Conservation (phyloP, 2,797 vertebrate genomes). For the Heliangelus exortis region DNA sequence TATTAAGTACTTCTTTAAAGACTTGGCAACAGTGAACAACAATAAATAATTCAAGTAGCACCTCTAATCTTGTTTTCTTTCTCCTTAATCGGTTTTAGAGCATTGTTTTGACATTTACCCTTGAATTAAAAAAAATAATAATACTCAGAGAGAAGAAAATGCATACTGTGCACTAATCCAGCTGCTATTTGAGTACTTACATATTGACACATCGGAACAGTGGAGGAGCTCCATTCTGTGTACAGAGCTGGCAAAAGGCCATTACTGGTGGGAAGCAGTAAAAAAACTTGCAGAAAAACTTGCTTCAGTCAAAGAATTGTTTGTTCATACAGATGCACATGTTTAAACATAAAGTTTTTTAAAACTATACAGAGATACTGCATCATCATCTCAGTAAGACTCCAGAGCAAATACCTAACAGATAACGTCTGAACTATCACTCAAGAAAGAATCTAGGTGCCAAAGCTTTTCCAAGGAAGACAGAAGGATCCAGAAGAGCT, state of each 20-base stretch:
- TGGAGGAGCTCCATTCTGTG: not conserved
- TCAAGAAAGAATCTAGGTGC: not conserved
- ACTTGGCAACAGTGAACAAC: constrained; percentile 59
- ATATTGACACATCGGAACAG: constrained; percentile 24
- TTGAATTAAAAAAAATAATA: constrained; percentile 62
- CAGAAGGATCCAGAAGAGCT: not conserved
- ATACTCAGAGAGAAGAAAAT: constrained; percentile 47
- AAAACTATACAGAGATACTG: not conserved
- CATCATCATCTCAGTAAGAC: not conserved
- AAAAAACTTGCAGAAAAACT: not conserved
- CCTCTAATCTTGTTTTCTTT: constrained; percentile 76
- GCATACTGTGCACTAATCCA: constrained; percentile 57
- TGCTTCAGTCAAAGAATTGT: not conserved
- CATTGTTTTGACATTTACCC: constrained; percentile 75
- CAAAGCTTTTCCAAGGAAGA: not conserved
- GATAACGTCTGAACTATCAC: not conserved
- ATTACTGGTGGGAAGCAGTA: not conserved
- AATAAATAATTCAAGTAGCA: constrained; percentile 74
- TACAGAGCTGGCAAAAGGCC: constrained; percentile 7
- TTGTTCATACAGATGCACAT: not conserved
- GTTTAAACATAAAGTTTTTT: not conserved
- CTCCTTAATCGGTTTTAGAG: constrained; percentile 72
- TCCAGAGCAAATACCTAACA: not conserved
- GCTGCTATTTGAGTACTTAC: constrained; percentile 39
- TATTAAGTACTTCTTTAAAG: constrained; percentile 74